Base-by-base conservation (phyloP, 2,888 invertebrate genomes). In the Uloborus plumipes region DNA sequence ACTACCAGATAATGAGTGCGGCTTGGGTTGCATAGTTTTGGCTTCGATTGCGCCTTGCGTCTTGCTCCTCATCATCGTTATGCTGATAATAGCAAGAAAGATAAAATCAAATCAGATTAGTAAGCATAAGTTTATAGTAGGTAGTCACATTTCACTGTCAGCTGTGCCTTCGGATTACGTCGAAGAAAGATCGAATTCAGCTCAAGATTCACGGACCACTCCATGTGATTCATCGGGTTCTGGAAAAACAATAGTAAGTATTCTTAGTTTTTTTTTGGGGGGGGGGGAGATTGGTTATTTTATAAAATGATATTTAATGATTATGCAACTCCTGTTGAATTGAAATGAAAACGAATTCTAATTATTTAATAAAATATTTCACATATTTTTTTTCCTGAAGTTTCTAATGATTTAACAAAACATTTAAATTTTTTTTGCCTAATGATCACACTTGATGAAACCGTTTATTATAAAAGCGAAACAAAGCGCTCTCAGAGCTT, bases 101-200 rank as follows among this genome's bases (percentile, higher is more conserved):
- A 14, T 70, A 20, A 59, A 55, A 7, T 16, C 22, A 0, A 69
- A 31, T 22, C 55, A 59, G 49, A 58, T 74, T 49, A 58, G 26
- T 9, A 74, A 74, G 20, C 66, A 75, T 18, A 78, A 73, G 20
- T 69, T 78, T 6, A n/a, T n/a, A n/a, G 74, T 73, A 18, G 71
- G 71, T 2, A 75, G 78, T 16, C 78, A 74, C 55, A 77, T 83
- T 15, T 84, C 84, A 0, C 50, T 89, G 76, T 88, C 88, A 13
- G 88, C 88, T 6, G 86, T 88, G 16, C 89, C 89, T 0, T 88
- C 89, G 0, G 89, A 89, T 79, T 88, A 89, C 83, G 86, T 88
- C 22, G 88, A 88, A 51, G 88, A 88, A 16, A 61, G 85, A n/a
- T 81, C 85, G 2, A 85, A 85, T 18, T 85, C 86, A 9, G 53